Evolutionary conservation across 1,140 invertebrate genomes (phyloP).

Genomic region (Drosophila pectinifera): DNA sequence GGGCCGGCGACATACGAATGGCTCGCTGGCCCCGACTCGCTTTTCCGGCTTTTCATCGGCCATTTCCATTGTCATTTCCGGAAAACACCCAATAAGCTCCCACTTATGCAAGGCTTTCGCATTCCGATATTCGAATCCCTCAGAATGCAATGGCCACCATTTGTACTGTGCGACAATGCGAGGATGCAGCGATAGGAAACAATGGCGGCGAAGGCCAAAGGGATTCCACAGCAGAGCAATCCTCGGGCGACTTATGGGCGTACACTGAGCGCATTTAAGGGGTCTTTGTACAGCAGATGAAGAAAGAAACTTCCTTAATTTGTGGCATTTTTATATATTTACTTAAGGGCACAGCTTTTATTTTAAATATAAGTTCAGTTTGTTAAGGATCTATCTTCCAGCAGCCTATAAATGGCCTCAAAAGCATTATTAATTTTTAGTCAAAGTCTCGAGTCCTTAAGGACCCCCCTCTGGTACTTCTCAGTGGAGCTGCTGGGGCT

Average conservation of each 20-base stretch:
- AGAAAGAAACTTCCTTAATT: too few relatives aligned
- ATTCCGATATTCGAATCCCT: constrained; percentile 38
- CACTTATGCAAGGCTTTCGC: constrained; percentile 36
- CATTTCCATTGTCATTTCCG: constrained; percentile 5
- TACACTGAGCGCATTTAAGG: background rate
- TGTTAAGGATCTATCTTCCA: too few relatives aligned
- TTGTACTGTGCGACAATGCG: constrained; percentile 61
- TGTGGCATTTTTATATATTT: too few relatives aligned
- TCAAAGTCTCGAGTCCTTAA: too few relatives aligned
- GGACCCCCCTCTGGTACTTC: background rate
- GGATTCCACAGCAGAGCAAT: constrained; percentile 66
- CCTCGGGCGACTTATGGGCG: constrained; percentile 15
- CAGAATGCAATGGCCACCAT: constrained; percentile 43
- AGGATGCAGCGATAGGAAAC: constrained; percentile 67
- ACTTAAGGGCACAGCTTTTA: too few relatives aligned
- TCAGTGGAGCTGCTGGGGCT: constrained; percentile 5
- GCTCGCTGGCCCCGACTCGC: background rate
- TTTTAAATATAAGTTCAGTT: too few relatives aligned
- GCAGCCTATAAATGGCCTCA: too few relatives aligned
- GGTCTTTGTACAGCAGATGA: too few relatives aligned
- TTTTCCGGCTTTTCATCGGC: background rate
- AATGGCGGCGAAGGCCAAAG: constrained; percentile 66
- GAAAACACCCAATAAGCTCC: constrained; percentile 36
- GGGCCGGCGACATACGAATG: background rate
- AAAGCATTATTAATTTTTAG: background rate